These are phyloP conservation scores for Ichneumoninae sp. DNA, from an alignment of 2,888 invertebrate species.

Conservation along the genomic window DNA sequence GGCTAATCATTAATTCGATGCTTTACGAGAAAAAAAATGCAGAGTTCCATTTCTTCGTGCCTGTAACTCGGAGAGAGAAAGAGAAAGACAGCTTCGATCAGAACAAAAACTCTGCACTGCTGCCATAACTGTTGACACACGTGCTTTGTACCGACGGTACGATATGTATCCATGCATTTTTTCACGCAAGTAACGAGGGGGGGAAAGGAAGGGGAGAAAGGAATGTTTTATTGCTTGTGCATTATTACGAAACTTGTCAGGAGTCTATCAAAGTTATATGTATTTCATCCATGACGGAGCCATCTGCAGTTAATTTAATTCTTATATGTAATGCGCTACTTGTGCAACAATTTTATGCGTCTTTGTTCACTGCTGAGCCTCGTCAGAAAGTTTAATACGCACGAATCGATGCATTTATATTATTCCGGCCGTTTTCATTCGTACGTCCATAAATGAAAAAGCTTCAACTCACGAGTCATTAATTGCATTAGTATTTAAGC, in stretches of 20 bases:
- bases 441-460: not conserved
- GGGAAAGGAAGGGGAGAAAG: not conserved
- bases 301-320: not conserved
- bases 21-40: not conserved
- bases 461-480: not conserved
- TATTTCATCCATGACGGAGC: not conserved
- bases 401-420: slow-evolving; percentile 12
- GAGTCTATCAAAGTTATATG: slow-evolving; percentile 7
- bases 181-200: not conserved
- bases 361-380: slow-evolving; percentile 28
- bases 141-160: not conserved
- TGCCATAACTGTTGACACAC: not conserved
- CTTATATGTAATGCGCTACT: not conserved
- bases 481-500: not conserved
- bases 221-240: not conserved
- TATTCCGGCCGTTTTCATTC: not conserved
- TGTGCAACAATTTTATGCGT: not conserved
- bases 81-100: not conserved
- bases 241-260: not conserved
- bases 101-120: not conserved
- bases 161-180: not conserved
- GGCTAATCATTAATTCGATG: slow-evolving; percentile 29
- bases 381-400: slow-evolving; percentile 8
- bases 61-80: not conserved
- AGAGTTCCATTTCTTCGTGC: slow-evolving; percentile 1